Conservation (phyloP, 1,140 invertebrate genomes). For the Drosophila melanogaster region Release_6_plus_ISO1_MT NT_033777.3:25266501-25267000, state of each 20-base stretch:
- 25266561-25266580: background rate
- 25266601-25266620: slow-evolving; percentile 93
- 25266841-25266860: slow-evolving; percentile 94
- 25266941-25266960: slow-evolving; percentile 93
- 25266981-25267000: slow-evolving; percentile 94
- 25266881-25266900: slow-evolving; percentile 97
- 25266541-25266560: slow-evolving; percentile 88
- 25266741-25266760: slow-evolving; percentile 99
- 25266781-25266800: slow-evolving; percentile 94
- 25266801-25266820: background rate
- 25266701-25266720: slow-evolving; percentile 99
- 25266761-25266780: slow-evolving; percentile 98
- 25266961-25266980: slow-evolving; percentile 95
- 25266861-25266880: slow-evolving; percentile 96
- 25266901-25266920: slow-evolving; percentile 95
- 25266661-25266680: slow-evolving; percentile 95
- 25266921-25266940: slow-evolving; percentile 94
- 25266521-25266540: slow-evolving; percentile 97
- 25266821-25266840: background rate
- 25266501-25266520: slow-evolving; percentile 98
- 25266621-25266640: slow-evolving; percentile 93
- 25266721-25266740: slow-evolving; percentile 92
- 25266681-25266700: slow-evolving; percentile 99
- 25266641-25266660: slow-evolving; percentile 97
- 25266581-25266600: slow-evolving; percentile 69